Conservation (phyloP, 1,140 invertebrate species). For the Phenacoccus solenopsis region DNA sequence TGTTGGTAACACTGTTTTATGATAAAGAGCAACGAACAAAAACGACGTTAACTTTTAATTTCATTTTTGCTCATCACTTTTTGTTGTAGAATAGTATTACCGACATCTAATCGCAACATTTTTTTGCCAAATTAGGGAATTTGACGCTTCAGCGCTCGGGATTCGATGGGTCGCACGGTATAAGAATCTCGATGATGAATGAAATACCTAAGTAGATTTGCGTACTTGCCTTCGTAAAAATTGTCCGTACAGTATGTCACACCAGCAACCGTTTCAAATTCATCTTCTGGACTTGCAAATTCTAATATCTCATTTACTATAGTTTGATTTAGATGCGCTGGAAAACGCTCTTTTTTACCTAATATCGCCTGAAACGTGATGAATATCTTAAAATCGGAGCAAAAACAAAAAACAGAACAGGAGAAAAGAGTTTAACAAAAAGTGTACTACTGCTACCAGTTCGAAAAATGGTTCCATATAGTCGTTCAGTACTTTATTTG, state of each 20-base stretch:
- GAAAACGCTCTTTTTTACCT: neutral
- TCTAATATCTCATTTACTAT: neutral
- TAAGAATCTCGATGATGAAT: too few relatives aligned
- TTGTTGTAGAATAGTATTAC: too few relatives aligned
- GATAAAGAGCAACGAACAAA: too few relatives aligned
- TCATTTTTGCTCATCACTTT: too few relatives aligned
- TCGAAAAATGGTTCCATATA: neutral
- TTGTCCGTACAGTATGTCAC: neutral
- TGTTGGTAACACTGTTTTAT: too few relatives aligned
- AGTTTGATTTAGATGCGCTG: neutral
- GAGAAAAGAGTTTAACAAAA: neutral
- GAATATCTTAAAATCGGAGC: neutral
- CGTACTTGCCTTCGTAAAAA: slow-evolving; percentile 7
- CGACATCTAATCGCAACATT: too few relatives aligned
- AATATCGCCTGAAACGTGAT: neutral
- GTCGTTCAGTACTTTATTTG: neutral
- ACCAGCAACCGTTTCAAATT: neutral
- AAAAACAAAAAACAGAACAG: neutral
- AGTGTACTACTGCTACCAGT: neutral
- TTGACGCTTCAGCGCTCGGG: too few relatives aligned
- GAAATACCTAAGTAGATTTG: too few relatives aligned
- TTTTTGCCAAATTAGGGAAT: too few relatives aligned
- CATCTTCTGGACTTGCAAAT: neutral
- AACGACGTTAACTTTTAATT: too few relatives aligned
- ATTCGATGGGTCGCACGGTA: too few relatives aligned